Conservation (phyloP, 2,797 vertebrate genomes). For the Harpagifer antarcticus region DNA sequence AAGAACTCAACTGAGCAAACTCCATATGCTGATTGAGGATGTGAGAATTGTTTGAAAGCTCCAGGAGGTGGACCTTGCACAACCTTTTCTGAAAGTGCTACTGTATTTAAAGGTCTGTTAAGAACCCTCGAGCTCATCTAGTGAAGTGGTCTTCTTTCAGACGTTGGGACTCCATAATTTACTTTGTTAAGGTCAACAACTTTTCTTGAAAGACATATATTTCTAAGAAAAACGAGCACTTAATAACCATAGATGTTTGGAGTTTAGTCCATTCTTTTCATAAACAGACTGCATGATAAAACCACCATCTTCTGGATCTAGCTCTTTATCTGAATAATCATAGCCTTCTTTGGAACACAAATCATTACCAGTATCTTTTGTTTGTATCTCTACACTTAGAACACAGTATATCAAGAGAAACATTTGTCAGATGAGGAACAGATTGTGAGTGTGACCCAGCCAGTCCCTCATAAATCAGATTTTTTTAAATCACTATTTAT, state of each 20-base stretch:
- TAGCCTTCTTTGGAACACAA: not conserved
- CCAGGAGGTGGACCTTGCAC: no score
- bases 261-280: not conserved
- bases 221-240: not conserved
- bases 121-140: no score
- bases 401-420: not conserved
- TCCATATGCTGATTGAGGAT: no score
- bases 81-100: no score
- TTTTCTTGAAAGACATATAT: no score
- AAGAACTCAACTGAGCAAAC: no score
- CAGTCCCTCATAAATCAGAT: slow-evolving; percentile 57
- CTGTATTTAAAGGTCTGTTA: no score
- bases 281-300: not conserved
- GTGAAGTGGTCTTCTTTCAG: no score
- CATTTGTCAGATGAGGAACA: slow-evolving; percentile 21
- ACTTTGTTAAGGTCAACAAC: no score
- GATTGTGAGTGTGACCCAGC: not conserved
- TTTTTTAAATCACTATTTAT: slow-evolving; percentile 38
- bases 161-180: no score
- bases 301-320: not conserved
- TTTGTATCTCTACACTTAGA: not conserved
- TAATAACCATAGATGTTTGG: not conserved
- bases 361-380: not conserved
- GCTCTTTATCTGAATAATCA: not conserved
- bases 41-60: no score